These are phyloP conservation scores for Steinernema khuongi DNA, from an alignment of 1,140 invertebrate genomes.

Conservation along the genomic window DNA sequence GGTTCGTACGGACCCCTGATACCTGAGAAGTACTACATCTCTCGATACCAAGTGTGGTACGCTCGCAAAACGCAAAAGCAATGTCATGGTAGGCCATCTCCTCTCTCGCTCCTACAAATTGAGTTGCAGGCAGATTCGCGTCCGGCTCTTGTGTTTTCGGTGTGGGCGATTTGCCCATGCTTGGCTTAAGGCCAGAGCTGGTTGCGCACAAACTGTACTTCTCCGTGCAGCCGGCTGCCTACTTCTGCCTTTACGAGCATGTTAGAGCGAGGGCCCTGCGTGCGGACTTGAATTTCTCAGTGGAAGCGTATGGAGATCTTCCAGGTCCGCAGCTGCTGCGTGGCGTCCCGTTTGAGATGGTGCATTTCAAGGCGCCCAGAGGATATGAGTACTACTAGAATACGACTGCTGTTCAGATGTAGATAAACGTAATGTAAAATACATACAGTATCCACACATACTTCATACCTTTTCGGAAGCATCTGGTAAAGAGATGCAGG, in stretches of 20 bases:
- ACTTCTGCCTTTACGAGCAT: constrained; percentile 41
- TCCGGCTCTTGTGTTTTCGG: constrained; percentile 48
- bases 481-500: too few species aligned
- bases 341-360: not conserved
- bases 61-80: not conserved
- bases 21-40: constrained; percentile 19
- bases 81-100: not conserved
- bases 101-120: not conserved
- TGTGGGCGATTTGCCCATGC: constrained; percentile 40
- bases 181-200: constrained; percentile 44
- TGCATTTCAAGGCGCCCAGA: too few species aligned
- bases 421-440: too few species aligned
- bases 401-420: too few species aligned
- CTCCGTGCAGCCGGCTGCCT: constrained; percentile 47
- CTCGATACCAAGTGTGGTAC: constrained; percentile 36
- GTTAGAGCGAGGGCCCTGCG: not conserved
- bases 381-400: too few species aligned
- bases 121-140: not conserved
- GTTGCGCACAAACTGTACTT: constrained; percentile 53
- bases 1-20: not conserved
- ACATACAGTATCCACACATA: too few species aligned
- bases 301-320: not conserved
- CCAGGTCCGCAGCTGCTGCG: not conserved
- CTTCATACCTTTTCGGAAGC: too few species aligned
- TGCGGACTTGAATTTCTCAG: not conserved